These are phyloP conservation scores for Napeogenes sylphis DNA, from an alignment of 2,888 invertebrate species.

Conservation along the genomic window DNA sequence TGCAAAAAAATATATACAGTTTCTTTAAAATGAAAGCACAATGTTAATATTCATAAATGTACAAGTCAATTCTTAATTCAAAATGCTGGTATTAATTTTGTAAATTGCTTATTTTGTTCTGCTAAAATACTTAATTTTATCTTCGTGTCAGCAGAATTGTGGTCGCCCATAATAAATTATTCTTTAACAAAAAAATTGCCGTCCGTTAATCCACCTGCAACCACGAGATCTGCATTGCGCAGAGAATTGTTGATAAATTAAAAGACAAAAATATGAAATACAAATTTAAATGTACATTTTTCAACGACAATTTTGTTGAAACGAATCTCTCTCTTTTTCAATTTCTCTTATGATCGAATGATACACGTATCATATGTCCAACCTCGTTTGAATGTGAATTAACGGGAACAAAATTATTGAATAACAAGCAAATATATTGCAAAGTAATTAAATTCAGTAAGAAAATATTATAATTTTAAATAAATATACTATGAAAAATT, in stretches of 20 bases:
- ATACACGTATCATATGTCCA: no score
- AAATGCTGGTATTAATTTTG: not conserved
- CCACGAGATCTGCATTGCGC: constrained; percentile 27
- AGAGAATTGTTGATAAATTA: constrained; percentile 23
- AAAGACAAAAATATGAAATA: constrained; percentile 23
- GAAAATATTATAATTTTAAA: no score
- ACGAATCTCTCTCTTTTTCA: no score
- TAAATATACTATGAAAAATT: no score
- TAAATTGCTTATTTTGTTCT: constrained; percentile 1
- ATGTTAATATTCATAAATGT: not conserved
- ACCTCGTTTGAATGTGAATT: no score
- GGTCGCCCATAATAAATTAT: constrained; percentile 24
- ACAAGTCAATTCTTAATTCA: not conserved
- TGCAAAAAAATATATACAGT: no score
- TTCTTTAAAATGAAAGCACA: not conserved
- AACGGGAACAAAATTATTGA: not conserved
- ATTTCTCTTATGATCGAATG: no score
- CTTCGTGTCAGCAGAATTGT: constrained; percentile 25
- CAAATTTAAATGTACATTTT: constrained; percentile 5
- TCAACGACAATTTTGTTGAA: not conserved
- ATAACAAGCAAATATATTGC: not conserved
- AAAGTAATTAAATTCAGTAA: no score
- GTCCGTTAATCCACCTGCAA: constrained; percentile 29
- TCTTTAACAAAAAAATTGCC: constrained; percentile 23
- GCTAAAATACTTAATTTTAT: constrained; percentile 12